Base-by-base conservation (phyloP, 1,140 invertebrate genomes). In the Cecropterus lyciades region DNA sequence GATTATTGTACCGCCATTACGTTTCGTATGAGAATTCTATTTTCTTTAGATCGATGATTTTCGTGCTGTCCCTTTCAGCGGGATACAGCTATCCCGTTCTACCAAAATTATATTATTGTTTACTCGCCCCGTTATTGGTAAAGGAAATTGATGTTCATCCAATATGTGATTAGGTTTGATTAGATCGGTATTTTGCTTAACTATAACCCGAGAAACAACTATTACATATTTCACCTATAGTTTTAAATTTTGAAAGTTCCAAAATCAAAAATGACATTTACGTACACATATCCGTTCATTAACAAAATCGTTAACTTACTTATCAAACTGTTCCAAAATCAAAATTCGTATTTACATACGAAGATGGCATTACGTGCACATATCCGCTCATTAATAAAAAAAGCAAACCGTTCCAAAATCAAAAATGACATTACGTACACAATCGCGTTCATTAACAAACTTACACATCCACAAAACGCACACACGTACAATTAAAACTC, bases 1-100 rank as follows among this genome's bases (percentile, higher is more conserved):
- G 87, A 91, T 89, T 87, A 91, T 89, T 87, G 87, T 88, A 79
- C 84, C 48, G 71, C 75, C 80, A 90, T 91, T 90, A 91, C 83
- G 71, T 80, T 89, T 86, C 79, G 87, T 91, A 91, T 90, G 86
- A 91, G 89, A 90, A 90, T 87, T 89, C 87, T 90, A 91, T 90
- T 90, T 87, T 88, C 84, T 89, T 81, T 82, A 72, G 72, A 85
- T 82, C 76, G 82, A 77, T 85, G 76, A 82, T 82, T 80, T 79
- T 69, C 55, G 70, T 55, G 71, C 43, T 80, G 69, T 77, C 78
- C 42, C 75, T 79, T 40, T 79, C 71, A 62, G 65, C 37, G 59
- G 11, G 57, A 40, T 66, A 37, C 20, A 15, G 67, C 42, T 63
- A 62, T 87, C 81, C 65, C 76, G 30, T 56, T 88, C 69, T 72